phyloP scores from a whole-genome alignment of 2,113 vertebrate genomes.

The Lathamus discolor region DNA sequence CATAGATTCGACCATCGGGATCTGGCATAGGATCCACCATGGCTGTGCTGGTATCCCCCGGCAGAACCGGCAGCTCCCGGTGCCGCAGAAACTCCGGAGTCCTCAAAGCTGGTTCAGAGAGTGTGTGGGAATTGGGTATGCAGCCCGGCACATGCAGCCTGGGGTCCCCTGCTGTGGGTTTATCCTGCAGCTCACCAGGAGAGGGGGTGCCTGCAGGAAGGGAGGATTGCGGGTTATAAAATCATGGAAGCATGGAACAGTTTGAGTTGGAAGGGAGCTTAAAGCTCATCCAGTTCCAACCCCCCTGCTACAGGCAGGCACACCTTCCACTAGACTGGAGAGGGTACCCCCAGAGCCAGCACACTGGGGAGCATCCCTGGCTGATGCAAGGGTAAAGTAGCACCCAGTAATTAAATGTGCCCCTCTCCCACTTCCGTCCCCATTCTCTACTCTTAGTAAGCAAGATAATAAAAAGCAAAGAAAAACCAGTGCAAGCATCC shows the following conservation, averaged over 20 bases:
- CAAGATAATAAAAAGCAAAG: background rate
- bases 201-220: background rate
- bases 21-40: rapidly evolving
- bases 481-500: background rate
- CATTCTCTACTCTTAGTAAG: background rate
- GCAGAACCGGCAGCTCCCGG: background rate
- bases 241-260: background rate
- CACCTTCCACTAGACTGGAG: background rate
- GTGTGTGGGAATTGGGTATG: background rate
- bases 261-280: background rate
- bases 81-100: background rate
- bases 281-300: background rate
- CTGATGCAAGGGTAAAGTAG: background rate
- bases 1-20: background rate
- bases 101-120: rapidly evolving
- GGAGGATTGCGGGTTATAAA: background rate
- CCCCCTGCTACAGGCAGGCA: background rate
- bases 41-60: background rate
- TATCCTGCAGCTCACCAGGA: background rate
- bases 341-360: background rate
- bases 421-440: background rate
- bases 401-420: background rate
- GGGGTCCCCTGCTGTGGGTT: rapidly evolving
- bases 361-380: rapidly evolving
- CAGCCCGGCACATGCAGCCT: rapidly evolving